These are phyloP conservation scores for Rhinella marina DNA, from an alignment of 2,797 vertebrate species.

Conservation along the genomic window DNA sequence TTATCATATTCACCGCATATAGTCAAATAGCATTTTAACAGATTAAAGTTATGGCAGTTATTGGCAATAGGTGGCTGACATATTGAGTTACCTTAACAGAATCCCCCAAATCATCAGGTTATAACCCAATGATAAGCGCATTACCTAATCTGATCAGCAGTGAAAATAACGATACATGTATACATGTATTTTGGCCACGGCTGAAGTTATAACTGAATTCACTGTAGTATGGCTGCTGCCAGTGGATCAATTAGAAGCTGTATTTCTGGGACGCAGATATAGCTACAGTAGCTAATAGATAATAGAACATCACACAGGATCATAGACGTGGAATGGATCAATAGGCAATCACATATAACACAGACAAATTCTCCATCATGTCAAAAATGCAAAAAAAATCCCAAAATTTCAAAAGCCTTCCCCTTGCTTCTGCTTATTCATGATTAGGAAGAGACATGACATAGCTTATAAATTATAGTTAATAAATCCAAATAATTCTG, in stretches of 20 bases:
- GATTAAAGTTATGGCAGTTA: not conserved
- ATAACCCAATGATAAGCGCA: not conserved
- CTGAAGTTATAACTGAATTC: not conserved
- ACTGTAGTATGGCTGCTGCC: not conserved
- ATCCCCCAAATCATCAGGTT: not conserved
- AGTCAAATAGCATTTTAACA: too few species aligned
- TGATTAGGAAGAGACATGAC: not conserved
- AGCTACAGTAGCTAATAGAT: not conserved
- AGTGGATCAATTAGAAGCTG: not conserved
- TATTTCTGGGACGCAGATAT: not conserved
- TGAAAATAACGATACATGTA: not conserved
- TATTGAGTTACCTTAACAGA: not conserved
- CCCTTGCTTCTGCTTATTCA: not conserved
- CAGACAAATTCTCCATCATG: not conserved
- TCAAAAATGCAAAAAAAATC: too few species aligned
- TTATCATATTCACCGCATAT: not conserved
- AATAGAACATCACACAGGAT: not conserved
- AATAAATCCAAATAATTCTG: not conserved
- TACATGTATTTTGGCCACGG: not conserved
- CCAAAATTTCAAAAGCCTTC: not conserved
- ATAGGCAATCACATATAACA: not conserved
- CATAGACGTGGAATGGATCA: not conserved
- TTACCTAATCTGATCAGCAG: not conserved
- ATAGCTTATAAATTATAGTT: too few species aligned
- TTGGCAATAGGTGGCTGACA: not conserved